Evolutionary conservation across 2,113 vertebrate species (phyloP).

Genomic region (Sinocyclocheilus rhinocerous): DNA sequence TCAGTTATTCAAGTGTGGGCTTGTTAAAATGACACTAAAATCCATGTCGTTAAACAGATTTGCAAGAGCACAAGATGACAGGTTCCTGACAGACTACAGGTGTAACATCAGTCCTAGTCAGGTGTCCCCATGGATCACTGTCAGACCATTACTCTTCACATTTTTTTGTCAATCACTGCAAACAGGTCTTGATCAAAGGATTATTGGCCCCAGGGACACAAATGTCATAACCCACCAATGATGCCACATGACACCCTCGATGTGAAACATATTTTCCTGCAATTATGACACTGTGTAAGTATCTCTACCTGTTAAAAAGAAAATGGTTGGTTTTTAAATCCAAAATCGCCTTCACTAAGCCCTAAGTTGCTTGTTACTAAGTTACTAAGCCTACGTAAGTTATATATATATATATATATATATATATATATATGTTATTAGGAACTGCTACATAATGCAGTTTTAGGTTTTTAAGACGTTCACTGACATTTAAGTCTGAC

Average conservation of each 20-base stretch:
- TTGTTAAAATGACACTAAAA: not conserved
- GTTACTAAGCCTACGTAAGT: not conserved
- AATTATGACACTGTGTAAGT: not conserved
- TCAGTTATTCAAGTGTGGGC: not conserved
- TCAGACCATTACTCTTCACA: not conserved
- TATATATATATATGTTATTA: too few species aligned
- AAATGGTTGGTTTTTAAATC: not conserved
- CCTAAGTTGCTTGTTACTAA: not conserved
- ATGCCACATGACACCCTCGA: not conserved
- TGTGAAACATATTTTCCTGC: conserved; percentile 15
- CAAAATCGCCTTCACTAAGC: not conserved
- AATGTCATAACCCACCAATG: conserved; percentile 12
- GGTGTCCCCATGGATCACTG: conserved; percentile 12
- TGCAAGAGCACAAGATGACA: not conserved
- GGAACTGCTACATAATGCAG: not conserved
- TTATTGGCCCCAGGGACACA: not conserved
- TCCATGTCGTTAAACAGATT: not conserved
- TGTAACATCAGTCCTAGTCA: conserved; percentile 19
- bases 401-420: too few species aligned
- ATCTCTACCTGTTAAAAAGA: not conserved
- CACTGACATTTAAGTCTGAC: too few species aligned
- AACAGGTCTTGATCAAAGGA: not conserved
- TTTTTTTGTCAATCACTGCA: not conserved
- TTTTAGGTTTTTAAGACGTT: not conserved
- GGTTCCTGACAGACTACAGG: conserved; percentile 13